Percentiles rank a stretch among this genome's conserved stretches.
Evolutionary conservation across 2,888 invertebrate genomes (phyloP).

Genomic region (Calameuta filiformis): DNA sequence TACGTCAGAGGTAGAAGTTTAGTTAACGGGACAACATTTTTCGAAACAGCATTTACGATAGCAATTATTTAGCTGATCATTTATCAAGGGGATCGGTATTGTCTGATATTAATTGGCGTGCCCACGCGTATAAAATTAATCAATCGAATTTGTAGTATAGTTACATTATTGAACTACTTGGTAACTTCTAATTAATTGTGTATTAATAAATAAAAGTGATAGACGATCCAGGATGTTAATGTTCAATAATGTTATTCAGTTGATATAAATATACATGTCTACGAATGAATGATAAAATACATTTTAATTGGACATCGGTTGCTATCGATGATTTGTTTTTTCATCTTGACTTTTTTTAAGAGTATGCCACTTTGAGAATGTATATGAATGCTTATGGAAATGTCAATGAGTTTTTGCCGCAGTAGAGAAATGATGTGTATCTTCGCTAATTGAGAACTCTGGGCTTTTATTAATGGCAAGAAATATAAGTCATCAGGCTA

Average conservation of each 20-base stretch:
- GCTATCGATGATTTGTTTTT: not conserved
- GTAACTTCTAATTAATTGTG: too few relatives aligned
- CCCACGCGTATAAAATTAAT: too few relatives aligned
- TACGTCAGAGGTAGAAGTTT: not conserved
- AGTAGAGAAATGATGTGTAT: not conserved
- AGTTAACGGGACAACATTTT: not conserved
- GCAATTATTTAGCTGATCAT: too few relatives aligned
- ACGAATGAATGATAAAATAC: not conserved
- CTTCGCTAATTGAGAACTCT: too few relatives aligned
- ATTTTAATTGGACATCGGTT: not conserved
- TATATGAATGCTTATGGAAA: not conserved
- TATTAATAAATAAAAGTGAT: too few relatives aligned
- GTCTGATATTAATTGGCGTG: too few relatives aligned
- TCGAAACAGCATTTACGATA: not conserved
- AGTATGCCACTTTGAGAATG: not conserved
- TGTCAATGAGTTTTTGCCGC: not conserved
- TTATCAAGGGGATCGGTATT: too few relatives aligned
- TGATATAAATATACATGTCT: not conserved
- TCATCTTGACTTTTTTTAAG: not conserved
- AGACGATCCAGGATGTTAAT: not conserved
- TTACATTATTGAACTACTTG: too few relatives aligned
- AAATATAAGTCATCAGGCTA: too few relatives aligned
- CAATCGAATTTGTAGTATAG: too few relatives aligned
- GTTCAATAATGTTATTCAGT: not conserved
- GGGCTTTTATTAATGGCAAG: too few relatives aligned